Evolutionary conservation across 1,140 invertebrate species (phyloP).

Genomic region (Octopus sinensis): DNA sequence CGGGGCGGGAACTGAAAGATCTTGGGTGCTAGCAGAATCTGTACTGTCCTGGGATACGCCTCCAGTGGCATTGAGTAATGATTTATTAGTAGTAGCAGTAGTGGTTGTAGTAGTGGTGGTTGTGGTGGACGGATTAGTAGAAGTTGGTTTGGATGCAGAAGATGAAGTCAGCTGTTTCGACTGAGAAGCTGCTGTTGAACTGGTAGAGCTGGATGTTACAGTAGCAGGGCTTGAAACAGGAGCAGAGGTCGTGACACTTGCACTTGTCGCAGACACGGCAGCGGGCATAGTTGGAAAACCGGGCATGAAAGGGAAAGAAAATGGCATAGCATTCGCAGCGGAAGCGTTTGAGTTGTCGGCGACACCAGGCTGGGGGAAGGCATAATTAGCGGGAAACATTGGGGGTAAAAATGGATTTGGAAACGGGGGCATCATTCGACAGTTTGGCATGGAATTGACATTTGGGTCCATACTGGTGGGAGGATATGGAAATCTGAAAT

Average conservation of each 20-base stretch:
- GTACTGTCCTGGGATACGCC: too few species aligned
- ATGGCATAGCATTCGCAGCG: neutral
- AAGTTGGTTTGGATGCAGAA: conserved; percentile 3
- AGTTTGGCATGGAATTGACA: neutral
- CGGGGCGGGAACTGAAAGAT: too few species aligned
- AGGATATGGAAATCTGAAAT: neutral
- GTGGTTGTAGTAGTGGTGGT: neutral
- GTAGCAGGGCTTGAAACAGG: neutral
- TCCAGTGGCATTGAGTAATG: too few species aligned
- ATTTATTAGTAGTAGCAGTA: neutral
- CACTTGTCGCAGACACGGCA: neutral
- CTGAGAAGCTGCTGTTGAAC: neutral
- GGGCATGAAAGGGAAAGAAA: neutral
- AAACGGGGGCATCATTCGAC: conserved; percentile 5
- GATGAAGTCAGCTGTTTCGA: neutral
- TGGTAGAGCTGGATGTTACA: too few species aligned
- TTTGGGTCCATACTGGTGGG: neutral
- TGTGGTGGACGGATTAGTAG: neutral
- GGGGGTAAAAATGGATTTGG: conserved; percentile 1
- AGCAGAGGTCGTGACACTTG: neutral
- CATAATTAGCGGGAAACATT: conserved; percentile 4
- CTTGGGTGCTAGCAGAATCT: too few species aligned
- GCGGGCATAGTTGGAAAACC: neutral
- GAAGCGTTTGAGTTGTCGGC: neutral
- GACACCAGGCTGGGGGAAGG: neutral